phyloP scores from a whole-genome alignment of 2,888 invertebrate genomes.

The Eilema griseolum region DNA sequence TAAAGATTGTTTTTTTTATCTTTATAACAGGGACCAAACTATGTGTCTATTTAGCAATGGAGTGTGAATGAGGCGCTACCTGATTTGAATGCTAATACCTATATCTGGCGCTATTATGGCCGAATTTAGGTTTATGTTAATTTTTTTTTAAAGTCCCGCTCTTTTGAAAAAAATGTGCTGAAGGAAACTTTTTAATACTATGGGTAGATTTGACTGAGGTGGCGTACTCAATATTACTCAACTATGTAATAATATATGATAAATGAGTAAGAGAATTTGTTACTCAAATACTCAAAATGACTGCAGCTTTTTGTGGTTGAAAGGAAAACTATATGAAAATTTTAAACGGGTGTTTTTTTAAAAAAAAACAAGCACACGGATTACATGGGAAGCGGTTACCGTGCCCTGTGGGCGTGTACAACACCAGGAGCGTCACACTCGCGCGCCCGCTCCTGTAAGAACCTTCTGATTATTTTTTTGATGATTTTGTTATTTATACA shows the following conservation, averaged over 20 bases:
- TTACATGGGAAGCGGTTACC: too few relatives aligned
- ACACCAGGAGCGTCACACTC: too few relatives aligned
- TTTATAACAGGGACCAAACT: conserved; percentile 37
- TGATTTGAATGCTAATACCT: conserved; percentile 40
- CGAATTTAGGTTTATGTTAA: neutral
- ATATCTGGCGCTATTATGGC: conserved; percentile 19
- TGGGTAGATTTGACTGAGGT: neutral
- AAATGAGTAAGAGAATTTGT: neutral
- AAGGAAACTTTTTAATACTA: neutral
- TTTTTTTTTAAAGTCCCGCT: neutral
- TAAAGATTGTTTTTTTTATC: conserved; percentile 28
- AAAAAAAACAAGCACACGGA: too few relatives aligned
- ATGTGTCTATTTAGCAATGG: conserved; percentile 36
- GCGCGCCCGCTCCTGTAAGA: too few relatives aligned
- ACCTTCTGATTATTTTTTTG: too few relatives aligned
- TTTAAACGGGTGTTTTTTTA: too few relatives aligned
- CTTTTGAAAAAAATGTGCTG: neutral
- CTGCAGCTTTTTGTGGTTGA: too few relatives aligned
- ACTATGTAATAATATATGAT: too few relatives aligned
- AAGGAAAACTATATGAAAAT: too few relatives aligned
- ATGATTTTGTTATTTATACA: too few relatives aligned
- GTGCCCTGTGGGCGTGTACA: too few relatives aligned
- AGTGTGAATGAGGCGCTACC: conserved; percentile 38
- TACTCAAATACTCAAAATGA: neutral
- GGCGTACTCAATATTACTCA: too few relatives aligned